These are phyloP conservation scores for Saccopteryx leptura DNA, from an alignment of 2,113 vertebrate species.

Conservation along the genomic window DNA sequence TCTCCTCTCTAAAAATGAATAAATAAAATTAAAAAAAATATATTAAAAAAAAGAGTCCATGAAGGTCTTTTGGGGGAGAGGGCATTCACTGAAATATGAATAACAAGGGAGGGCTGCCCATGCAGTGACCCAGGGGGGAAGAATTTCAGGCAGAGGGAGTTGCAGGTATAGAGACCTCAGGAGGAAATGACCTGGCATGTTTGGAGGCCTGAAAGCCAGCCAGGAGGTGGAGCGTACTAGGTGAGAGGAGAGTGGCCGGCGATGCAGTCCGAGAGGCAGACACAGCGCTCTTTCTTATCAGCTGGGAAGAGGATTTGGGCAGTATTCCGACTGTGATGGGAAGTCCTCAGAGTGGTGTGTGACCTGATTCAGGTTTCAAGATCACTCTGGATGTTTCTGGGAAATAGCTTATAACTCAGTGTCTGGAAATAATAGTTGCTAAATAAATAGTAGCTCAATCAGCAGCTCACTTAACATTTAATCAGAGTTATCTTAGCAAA, in stretches of 20 bases:
- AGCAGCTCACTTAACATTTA: not conserved
- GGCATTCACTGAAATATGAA: not conserved
- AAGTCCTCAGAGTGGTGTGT: too few species aligned
- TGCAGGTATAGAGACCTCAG: not conserved
- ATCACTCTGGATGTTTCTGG: not conserved
- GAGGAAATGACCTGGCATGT: not conserved
- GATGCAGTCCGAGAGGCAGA: not conserved
- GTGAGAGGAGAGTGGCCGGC: not conserved
- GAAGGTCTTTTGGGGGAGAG: not conserved
- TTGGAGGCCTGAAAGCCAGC: not conserved
- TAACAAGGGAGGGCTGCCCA: not conserved
- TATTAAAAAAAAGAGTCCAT: not conserved
- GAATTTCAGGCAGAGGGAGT: not conserved
- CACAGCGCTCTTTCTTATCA: not conserved
- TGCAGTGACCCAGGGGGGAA: not conserved
- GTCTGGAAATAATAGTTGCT: slow-evolving; percentile 8
- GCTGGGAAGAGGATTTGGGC: not conserved
- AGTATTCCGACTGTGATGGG: not conserved
- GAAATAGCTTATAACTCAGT: not conserved
- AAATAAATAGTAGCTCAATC: slow-evolving; percentile 27
- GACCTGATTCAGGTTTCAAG: not conserved
- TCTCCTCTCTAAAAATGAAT: too few species aligned
- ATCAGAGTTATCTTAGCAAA: not conserved
- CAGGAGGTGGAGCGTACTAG: rapidly evolving
- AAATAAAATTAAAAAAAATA: too few species aligned